phyloP scores from a whole-genome alignment of 2,888 invertebrate species.

The Drosophila multiciliata region DNA sequence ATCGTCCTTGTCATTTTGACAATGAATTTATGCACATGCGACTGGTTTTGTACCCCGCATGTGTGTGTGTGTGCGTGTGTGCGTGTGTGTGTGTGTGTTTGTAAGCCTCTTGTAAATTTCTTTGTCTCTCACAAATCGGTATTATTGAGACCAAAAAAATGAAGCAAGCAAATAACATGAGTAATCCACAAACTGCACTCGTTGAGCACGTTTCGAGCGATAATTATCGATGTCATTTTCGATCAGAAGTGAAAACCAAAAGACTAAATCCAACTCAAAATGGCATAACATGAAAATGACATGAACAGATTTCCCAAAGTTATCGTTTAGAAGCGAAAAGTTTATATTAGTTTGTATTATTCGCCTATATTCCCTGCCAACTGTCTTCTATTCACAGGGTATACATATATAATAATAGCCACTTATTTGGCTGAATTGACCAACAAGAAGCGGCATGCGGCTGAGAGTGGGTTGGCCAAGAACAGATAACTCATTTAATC shows the following conservation, averaged over 20 bases:
- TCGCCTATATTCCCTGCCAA: background rate
- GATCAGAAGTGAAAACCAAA: conserved; percentile 28
- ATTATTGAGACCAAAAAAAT: conserved; percentile 19
- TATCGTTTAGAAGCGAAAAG: background rate
- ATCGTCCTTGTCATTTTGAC: conserved; percentile 59
- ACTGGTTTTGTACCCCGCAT: conserved; percentile 1
- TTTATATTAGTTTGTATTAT: background rate
- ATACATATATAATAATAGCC: conserved; percentile 19
- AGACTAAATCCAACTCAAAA: conserved; percentile 6
- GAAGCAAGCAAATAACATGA: conserved; percentile 49
- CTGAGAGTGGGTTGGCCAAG: conserved; percentile 6
- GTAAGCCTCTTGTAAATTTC: conserved; percentile 59
- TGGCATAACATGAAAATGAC: background rate
- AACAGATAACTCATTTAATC: conserved; percentile 61
- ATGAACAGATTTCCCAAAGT: background rate
- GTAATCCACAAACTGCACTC: conserved; percentile 24
- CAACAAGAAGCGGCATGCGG: background rate
- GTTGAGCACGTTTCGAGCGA: conserved; percentile 43
- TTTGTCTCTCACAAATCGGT: conserved; percentile 45
- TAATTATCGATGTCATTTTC: conserved; percentile 68
- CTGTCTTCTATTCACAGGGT: background rate
- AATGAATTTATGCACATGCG: conserved; percentile 73
- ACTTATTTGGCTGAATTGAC: conserved; percentile 28
- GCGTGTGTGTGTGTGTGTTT: conserved; percentile 11
- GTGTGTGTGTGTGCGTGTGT: conserved; percentile 2